Base-by-base conservation (phyloP, 2,888 invertebrate species). In the Romanomermis culicivorax region DNA sequence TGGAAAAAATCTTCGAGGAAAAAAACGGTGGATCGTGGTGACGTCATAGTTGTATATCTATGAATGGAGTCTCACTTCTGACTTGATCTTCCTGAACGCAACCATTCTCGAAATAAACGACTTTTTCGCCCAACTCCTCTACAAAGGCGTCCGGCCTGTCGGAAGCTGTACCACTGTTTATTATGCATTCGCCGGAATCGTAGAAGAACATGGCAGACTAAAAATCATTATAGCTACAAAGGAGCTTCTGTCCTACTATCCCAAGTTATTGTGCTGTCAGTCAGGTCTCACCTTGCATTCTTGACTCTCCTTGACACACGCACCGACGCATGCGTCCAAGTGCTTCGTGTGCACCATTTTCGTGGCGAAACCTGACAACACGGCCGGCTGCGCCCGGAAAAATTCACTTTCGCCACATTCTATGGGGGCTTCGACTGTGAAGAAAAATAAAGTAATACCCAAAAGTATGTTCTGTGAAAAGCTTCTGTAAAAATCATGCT, bases 171-270 rank as follows among this genome's bases (percentile, higher is more conserved):
- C 65, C 67, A 24, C 59, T 59, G 56, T 66, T 67, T 3, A 65
- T 63, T 55, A 67, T 67, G 58, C 67, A 67, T 54, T 67, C 67
- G 14, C 64, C 65, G 54, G 65, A 65, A 51, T 67, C 65, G 52
- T 65, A 63, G 60, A 65, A 67, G 59, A 62, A 67, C 63, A 67
- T 65, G 11, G 66, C 66, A 0, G 66, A 67, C 63, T 65, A 52
- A 55, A 64, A 56, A n/a, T 11, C 7, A 45, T n/a, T n/a, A n/a
- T n/a, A n/a, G n/a, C n/a, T n/a, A n/a, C n/a, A n/a, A n/a, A n/a
- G n/a, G n/a, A n/a, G n/a, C n/a, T n/a, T n/a, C n/a, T 17, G 17
- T 36, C 11, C 7, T 36, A 17, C 17, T 7, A 36, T 36, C 36
- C 7, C 36, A 11, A 17, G 36, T 17, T 17, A 36, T 7, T 36